Percentiles rank a stretch among this genome's conserved stretches.
These are phyloP conservation scores for Noturus placidus DNA, from an alignment of 2,113 vertebrate species.

Conservation along the genomic window DNA sequence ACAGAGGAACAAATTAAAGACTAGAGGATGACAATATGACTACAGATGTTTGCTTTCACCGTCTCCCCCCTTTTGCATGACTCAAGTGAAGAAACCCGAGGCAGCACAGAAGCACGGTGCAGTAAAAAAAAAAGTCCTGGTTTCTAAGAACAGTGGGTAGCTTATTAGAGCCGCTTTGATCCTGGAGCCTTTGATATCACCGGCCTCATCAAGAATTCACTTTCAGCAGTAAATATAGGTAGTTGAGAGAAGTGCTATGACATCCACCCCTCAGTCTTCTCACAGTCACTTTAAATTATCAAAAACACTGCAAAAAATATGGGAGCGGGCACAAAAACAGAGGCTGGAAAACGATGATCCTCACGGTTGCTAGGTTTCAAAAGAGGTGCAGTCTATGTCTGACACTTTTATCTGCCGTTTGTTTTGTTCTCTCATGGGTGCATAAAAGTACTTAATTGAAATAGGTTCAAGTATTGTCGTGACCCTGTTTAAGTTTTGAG, in stretches of 20 bases:
- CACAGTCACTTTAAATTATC: slow-evolving; percentile 94
- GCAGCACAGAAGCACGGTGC: slow-evolving; percentile 70
- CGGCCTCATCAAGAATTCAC: slow-evolving; percentile 99
- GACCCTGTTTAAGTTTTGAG: slow-evolving; percentile 19
- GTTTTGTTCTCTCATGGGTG: slow-evolving; percentile 6
- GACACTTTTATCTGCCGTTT: background rate
- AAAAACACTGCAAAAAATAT: slow-evolving; percentile 76
- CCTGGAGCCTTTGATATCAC: slow-evolving; percentile 95
- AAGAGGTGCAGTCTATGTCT: background rate
- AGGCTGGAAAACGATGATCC: slow-evolving; percentile 34
- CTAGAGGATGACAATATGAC: slow-evolving; percentile 87
- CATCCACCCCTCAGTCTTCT: slow-evolving; percentile 82
- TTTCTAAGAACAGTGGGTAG: slow-evolving; percentile 89
- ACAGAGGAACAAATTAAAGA: slow-evolving; percentile 90
- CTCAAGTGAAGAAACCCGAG: slow-evolving; percentile 80
- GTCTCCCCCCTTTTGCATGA: slow-evolving; percentile 78
- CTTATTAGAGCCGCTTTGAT: slow-evolving; percentile 99
- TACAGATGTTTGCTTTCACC: slow-evolving; percentile 90
- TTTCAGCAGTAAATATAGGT: slow-evolving; percentile 99
- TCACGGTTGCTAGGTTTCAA: slow-evolving; percentile 44
- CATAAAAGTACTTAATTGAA: background rate
- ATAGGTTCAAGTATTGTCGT: background rate
- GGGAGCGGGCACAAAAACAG: slow-evolving; percentile 54
- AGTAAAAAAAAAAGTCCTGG: slow-evolving; percentile 84
- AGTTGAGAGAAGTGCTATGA: slow-evolving; percentile 98